Conservation (phyloP, 1,140 invertebrate species). For the Medauroidea extradentata region DNA sequence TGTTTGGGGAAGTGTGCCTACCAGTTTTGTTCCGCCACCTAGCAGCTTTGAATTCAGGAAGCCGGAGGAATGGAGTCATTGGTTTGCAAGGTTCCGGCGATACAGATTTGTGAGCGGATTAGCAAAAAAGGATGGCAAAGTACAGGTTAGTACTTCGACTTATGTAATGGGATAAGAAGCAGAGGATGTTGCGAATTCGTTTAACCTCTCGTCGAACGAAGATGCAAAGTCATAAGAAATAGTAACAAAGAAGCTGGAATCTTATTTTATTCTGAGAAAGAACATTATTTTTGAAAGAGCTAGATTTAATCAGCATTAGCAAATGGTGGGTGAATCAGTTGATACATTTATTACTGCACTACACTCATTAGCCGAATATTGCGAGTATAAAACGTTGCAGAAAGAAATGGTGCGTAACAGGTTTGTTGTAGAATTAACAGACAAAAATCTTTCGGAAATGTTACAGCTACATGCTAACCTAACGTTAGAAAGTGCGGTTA, state of each 20-base stretch:
- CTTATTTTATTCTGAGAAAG: background rate
- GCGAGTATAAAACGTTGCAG: background rate
- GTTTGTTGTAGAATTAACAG: background rate
- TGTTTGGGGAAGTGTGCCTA: too few relatives aligned
- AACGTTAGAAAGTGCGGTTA: background rate
- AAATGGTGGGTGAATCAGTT: background rate
- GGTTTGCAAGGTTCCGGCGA: too few relatives aligned
- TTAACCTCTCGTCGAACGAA: too few relatives aligned
- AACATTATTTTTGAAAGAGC: constrained; percentile 6
- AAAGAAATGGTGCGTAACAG: background rate
- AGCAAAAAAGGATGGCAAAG: too few relatives aligned
- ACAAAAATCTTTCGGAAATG: background rate
- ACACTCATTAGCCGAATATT: background rate
- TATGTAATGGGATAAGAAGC: too few relatives aligned
- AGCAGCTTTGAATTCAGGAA: too few relatives aligned
- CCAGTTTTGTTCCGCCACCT: too few relatives aligned
- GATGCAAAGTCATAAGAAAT: background rate
- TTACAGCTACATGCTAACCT: background rate
- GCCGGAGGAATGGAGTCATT: too few relatives aligned
- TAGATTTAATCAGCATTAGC: background rate
- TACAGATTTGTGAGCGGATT: too few relatives aligned
- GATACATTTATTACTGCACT: background rate
- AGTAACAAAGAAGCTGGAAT: background rate
- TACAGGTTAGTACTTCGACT: too few relatives aligned
- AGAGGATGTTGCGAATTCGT: too few relatives aligned